Base-by-base conservation (phyloP, 2,797 vertebrate genomes). In the Sciaenops ocellatus region DNA sequence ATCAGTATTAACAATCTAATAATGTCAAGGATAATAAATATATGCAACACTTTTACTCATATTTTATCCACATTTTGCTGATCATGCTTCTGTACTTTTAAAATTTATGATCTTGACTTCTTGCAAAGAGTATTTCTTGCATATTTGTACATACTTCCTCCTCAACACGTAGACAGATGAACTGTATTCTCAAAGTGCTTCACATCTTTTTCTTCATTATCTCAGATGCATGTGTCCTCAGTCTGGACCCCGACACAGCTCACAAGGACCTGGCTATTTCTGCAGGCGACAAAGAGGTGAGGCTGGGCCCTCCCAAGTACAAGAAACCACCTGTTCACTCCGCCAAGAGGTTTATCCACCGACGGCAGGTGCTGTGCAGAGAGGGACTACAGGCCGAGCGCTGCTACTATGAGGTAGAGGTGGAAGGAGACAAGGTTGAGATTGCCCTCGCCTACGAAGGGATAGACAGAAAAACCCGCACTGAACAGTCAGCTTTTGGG, bases 331-430 rank as follows among this genome's bases (percentile, higher is more conserved):
- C 4, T 5, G 0, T 8, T 5, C 57, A 6, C 42, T 18, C 13
- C 66, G 57, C 76, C 0, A 24, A 87, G 44, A 89, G 69, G 59
- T 94, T 94, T 24, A 0, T 30, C 51, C 50, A 52, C 34, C 75
- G 81, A 4, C 63, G 64, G 18, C 93, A 93, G 83, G 34, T 94
- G 54, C 79, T 94, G 46, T 93, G 93, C 87, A 89, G 54, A 47
- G 86, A 93, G 78, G 89, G 78, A 0, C 85, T 93, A 69, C 76
- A 84, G 72, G 85, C 64, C 0, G 78, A 85, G 8, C 73, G 71
- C 66, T 92, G 88, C 79, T 94, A 94, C 86, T 94, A 91, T 42
- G 93, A 95, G 78, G 47, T 92, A 1, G 92, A 92, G 66, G 66
- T 94, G 46, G 12, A 30, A 6, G 92, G 93, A 30, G 70, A 41